Evolutionary conservation across 2,888 invertebrate genomes (phyloP).

Genomic region (Alloscopus bannaensis): DNA sequence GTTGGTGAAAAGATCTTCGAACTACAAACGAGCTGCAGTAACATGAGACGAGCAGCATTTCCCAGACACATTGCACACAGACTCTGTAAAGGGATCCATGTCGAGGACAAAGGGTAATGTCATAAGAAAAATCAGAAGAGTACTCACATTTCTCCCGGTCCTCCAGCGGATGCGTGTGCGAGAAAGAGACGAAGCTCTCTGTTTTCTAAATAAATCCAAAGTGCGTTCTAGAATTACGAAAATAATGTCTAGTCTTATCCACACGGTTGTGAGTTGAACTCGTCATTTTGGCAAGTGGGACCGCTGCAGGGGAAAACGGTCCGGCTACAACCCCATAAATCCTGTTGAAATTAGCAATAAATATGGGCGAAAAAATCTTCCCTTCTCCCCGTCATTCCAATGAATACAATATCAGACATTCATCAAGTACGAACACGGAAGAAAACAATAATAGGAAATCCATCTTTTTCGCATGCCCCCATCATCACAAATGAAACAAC

Average conservation of each 20-base stretch:
- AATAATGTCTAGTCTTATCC: neutral
- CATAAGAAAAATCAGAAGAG: neutral
- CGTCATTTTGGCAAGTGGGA: neutral
- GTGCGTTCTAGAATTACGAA: conserved; percentile 2
- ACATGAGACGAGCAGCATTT: too few species aligned
- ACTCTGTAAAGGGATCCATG: too few species aligned
- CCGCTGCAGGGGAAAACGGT: conserved; percentile 1
- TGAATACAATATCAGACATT: conserved; percentile 2
- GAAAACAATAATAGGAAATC: conserved; percentile 15
- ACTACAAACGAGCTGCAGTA: too few species aligned
- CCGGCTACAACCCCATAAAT: conserved; percentile 33
- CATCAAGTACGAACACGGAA: neutral
- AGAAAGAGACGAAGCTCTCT: too few species aligned
- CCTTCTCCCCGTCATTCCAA: neutral
- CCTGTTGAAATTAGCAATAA: conserved; percentile 21
- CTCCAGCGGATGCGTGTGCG: too few species aligned
- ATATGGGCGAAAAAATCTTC: conserved; percentile 5
- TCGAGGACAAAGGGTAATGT: too few species aligned
- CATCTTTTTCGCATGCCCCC: neutral
- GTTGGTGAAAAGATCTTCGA: too few species aligned
- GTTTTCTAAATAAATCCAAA: conserved; percentile 1
- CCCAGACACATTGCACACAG: too few species aligned
- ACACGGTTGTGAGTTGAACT: neutral
- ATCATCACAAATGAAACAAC: neutral
- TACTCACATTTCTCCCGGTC: conserved; percentile 6